Evolutionary conservation across 2,888 invertebrate species (phyloP), one percentile per base, ranked within the genome.

Genomic region (Molanna angustata): DNA sequence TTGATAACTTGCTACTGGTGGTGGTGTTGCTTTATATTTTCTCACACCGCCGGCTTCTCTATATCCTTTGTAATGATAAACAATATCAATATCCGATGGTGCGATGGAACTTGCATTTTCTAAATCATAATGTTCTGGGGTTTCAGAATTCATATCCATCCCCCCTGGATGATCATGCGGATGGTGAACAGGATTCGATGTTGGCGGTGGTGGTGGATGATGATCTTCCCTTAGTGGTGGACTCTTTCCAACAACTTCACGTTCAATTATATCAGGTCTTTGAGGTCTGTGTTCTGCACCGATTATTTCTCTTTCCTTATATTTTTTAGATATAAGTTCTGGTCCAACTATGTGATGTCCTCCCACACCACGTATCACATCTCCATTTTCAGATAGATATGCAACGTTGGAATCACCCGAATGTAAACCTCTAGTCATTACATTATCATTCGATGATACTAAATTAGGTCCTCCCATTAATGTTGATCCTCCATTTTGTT

Each of bases 91-190:
- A 67, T 97, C 97, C 2, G 95, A 95, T 0, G 97, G 96, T 1
- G 97, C 97, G 61, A 97, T 96, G 0, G 94, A 95, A 69, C 94
- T 95, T 1, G 96, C 95, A 71, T 96, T 96, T 74, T 97, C 97
- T 57, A 97, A 76, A 68, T 97, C 96, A 67, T 97, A 97, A 68
- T 94, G 94, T 67, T 95, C 94, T 0, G 94, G 92, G 57, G 86
- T 79, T 66, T 90, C 90, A 6, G 85, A 85, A 64, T 84, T 83
- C 62, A 92, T 75, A 64, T 91, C 90, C 46, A 87, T 84, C 17
- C 83, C 84, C 37, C 79, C 80, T 19, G 84, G 84, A 63, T 88
- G 88, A 54, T 90, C 88, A 46, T 86, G 85, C 0, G 80, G 76
- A 62, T 85, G 86, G 63, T 89, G 82, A 1, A 83, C 82, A 58